Conservation (phyloP, 2,113 vertebrate species). For the Petaurus breviceps region DNA sequence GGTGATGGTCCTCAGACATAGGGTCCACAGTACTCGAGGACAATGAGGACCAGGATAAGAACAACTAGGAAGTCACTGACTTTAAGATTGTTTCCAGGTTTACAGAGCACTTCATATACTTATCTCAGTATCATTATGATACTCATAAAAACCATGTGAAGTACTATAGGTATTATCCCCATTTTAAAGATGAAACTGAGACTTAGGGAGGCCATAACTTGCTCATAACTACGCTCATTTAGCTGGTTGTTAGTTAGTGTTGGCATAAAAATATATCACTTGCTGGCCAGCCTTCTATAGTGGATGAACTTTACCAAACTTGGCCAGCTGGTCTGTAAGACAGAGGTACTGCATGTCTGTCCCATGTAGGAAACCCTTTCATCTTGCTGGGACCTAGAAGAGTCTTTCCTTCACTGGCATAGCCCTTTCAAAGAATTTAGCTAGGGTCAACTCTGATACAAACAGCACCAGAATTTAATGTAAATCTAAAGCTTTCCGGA, state of each 20-base stretch:
- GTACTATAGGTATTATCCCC: neutral
- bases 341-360: neutral
- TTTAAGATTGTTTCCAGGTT: neutral
- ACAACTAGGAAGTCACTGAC: neutral
- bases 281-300: neutral
- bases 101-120: neutral
- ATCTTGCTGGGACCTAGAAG: neutral
- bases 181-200: neutral
- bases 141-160: neutral
- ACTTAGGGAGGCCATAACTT: neutral
- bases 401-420: neutral
- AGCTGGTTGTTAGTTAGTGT: neutral
- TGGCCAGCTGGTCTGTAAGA: neutral
- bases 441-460: neutral
- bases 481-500: neutral
- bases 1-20: neutral
- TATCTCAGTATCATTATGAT: neutral
- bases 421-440: neutral
- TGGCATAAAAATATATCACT: neutral
- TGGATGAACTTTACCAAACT: neutral
- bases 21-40: neutral
- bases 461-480: neutral
- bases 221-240: no score
- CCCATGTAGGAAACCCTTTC: neutral
- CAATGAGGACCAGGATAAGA: neutral